Evolutionary conservation across 2,113 vertebrate species (phyloP).

Genomic region (Brachypteracias leptosomus): DNA sequence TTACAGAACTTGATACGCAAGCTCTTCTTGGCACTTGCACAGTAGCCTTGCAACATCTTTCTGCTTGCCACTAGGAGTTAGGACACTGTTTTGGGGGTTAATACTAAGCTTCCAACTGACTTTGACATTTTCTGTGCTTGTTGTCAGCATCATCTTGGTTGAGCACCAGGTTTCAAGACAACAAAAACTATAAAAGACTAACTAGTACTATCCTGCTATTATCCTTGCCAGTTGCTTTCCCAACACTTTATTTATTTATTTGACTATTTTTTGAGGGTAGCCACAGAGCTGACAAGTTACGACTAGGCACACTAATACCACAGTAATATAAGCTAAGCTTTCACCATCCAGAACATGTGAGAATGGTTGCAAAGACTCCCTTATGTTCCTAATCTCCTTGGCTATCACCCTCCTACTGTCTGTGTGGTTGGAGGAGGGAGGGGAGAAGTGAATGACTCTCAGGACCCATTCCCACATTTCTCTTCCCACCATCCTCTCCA

Average conservation of each 20-base stretch:
- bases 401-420: neutral
- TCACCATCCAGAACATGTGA: neutral
- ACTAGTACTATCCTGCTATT: neutral
- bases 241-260: neutral
- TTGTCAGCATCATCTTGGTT: neutral
- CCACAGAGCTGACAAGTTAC: neutral
- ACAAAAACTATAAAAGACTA: neutral
- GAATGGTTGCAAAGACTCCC: neutral
- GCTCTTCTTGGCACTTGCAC: neutral
- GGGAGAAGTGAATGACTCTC: neutral
- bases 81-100: neutral
- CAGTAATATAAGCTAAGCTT: neutral
- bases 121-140: neutral
- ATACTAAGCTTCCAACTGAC: neutral
- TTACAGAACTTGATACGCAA: neutral
- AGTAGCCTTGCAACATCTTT: neutral
- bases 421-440: neutral
- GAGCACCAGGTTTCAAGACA: neutral
- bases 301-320: neutral
- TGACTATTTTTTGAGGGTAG: neutral
- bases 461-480: neutral
- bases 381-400: neutral
- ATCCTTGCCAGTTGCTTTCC: neutral
- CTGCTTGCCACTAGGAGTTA: neutral
- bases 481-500: neutral